Conservation (phyloP, 1,140 invertebrate genomes). For the Cherax destructor region DNA sequence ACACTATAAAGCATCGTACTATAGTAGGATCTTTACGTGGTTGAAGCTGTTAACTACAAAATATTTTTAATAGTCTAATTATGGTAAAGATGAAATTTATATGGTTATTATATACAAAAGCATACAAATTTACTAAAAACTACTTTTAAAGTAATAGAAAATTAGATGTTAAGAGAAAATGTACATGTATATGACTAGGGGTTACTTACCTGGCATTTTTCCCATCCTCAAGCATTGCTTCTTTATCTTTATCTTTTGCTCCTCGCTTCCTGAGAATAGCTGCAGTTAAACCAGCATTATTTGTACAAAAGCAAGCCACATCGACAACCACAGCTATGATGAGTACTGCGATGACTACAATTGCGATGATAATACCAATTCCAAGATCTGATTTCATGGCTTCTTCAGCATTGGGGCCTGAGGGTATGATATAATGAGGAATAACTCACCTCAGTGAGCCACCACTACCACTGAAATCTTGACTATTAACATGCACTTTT, state of each 20-base stretch:
- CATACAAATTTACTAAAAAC: not conserved
- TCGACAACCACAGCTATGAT: conserved; percentile 40
- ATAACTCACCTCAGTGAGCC: not conserved
- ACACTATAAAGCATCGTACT: not conserved
- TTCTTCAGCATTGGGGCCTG: conserved; percentile 14
- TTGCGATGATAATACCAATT: conserved; percentile 30
- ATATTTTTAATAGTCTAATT: not conserved
- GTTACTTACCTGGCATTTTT: conserved; percentile 56
- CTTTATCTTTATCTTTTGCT: conserved; percentile 57
- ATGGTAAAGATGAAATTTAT: no score
- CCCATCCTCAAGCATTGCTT: conserved; percentile 56
- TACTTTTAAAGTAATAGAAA: not conserved
- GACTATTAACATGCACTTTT: not conserved
- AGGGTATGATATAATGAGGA: not conserved
- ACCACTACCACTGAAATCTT: not conserved
- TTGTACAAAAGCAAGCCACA: conserved; percentile 42
- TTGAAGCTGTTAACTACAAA: not conserved
- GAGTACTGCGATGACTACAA: conserved; percentile 38
- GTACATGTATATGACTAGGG: not conserved
- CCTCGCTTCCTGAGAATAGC: conserved; percentile 36
- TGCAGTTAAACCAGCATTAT: conserved; percentile 48
- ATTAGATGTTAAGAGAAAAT: not conserved
- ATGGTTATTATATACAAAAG: not conserved
- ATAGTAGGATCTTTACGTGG: not conserved
- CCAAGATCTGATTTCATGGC: not conserved